Base-by-base conservation (phyloP, 2,888 invertebrate species). In the Ennomos fuscantarius region DNA sequence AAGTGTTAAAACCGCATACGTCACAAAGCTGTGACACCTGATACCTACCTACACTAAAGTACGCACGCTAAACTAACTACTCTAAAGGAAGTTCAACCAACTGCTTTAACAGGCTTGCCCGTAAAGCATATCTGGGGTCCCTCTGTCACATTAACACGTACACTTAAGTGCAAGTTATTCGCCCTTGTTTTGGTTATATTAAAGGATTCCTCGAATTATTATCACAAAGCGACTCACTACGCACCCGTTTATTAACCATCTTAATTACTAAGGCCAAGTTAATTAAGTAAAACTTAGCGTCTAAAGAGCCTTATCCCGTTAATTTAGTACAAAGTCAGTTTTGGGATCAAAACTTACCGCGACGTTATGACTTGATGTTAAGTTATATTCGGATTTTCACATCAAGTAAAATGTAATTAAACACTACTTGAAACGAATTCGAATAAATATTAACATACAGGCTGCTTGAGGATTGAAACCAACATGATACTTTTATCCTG, bases 171-270 rank as follows among this genome's bases (percentile, higher is more conserved):
- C 72, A 75, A 83, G 79, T 80, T 81, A 84, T 82, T 81, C 72
- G 65, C 74, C 78, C 80, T 81, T 87, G 84, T 87, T 89, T 86
- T 81, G 84, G 84, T 84, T 82, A 83, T 86, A 87, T 87, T 89
- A 90, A 87, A 86, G 87, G 85, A 89, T 89, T 89, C 87, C 82
- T 79, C 75, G 82, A 85, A 86, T 89, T 82, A 86, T 86, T 86
- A 87, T 89, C 86, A 86, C 84, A 83, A 83, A 88, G 87, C 86
- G 84, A 84, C 86, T 89, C 82, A 82, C 82, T 79, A 88, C 88
- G 83, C 83, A 85, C 82, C 86, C 87, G 88, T 89, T 89, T 89
- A 91, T 89, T 87, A 90, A 88, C 86, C 87, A 88, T 87, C 87
- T 89, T 89, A 89, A 90, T 90, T 88, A 87, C 89, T 83, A 82